These are phyloP conservation scores for Catamblyrhynchus diadema DNA, from an alignment of 2,797 vertebrate species.

Conservation along the genomic window DNA sequence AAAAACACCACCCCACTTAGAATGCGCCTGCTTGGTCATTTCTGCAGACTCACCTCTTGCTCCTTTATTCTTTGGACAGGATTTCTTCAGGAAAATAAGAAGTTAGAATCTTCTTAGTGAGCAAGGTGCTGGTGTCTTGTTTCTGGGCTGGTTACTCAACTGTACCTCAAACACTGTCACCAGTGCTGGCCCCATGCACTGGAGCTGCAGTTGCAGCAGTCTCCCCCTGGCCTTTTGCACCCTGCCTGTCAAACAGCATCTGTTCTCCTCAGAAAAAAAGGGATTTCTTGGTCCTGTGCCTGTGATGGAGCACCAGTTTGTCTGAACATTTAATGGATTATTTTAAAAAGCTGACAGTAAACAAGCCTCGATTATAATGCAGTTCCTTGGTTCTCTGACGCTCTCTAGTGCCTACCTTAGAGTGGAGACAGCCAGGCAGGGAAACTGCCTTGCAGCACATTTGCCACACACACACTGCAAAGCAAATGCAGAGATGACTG, in stretches of 20 bases:
- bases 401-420: constrained; percentile 44
- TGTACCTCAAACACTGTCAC: neutral
- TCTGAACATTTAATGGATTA: neutral
- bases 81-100: neutral
- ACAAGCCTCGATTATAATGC: neutral
- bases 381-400: constrained; percentile 45
- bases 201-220: neutral
- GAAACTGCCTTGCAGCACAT: neutral
- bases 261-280: neutral
- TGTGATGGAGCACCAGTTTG: neutral
- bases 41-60: neutral
- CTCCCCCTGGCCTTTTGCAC: neutral
- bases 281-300: neutral
- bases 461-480: neutral
- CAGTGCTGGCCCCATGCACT: neutral
- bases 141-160: neutral
- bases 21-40: neutral
- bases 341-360: constrained; percentile 8
- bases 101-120: neutral
- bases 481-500: neutral
- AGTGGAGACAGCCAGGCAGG: neutral
- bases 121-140: neutral
- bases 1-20: neutral
- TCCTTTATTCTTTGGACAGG: neutral
- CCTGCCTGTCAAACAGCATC: neutral